Evolutionary conservation across 2,113 vertebrate genomes (phyloP).

Genomic region (Dipodomys spectabilis): DNA sequence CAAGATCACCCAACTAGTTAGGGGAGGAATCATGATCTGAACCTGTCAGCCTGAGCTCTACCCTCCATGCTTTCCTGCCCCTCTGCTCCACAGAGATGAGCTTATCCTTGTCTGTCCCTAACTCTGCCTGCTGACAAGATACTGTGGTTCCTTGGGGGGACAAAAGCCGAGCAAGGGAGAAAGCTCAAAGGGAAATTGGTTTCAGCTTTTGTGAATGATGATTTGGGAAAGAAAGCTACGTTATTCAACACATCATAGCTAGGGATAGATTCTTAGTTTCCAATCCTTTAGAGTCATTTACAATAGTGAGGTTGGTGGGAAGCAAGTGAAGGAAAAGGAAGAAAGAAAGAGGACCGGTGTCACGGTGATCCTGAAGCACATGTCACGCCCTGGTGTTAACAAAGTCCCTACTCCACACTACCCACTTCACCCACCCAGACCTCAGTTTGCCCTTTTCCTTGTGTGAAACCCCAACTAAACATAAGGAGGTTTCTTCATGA

Average conservation of each 20-base stretch:
- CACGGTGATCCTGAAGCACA: accelerated
- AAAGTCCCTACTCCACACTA: neutral
- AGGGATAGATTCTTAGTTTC: neutral
- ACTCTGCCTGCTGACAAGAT: neutral
- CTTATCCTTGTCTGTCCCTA: neutral
- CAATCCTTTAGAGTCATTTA: neutral
- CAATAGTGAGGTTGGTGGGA: neutral
- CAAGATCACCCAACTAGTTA: neutral
- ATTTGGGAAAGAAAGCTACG: neutral
- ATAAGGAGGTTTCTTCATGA: neutral
- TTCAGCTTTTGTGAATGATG: neutral
- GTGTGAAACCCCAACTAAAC: neutral
- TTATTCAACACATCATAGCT: neutral
- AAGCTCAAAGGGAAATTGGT: neutral
- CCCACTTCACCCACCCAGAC: neutral
- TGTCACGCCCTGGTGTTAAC: neutral
- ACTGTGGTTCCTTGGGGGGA: neutral
- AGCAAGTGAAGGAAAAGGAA: neutral
- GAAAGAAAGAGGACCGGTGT: too few relatives aligned
- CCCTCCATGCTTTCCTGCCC: accelerated
- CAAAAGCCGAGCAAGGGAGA: neutral
- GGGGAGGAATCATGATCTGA: neutral
- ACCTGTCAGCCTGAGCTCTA: too few relatives aligned
- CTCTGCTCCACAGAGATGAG: too few relatives aligned
- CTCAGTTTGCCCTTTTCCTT: neutral